Base-by-base conservation (phyloP, 2,888 invertebrate species). In the Hypsopygia costalis region DNA sequence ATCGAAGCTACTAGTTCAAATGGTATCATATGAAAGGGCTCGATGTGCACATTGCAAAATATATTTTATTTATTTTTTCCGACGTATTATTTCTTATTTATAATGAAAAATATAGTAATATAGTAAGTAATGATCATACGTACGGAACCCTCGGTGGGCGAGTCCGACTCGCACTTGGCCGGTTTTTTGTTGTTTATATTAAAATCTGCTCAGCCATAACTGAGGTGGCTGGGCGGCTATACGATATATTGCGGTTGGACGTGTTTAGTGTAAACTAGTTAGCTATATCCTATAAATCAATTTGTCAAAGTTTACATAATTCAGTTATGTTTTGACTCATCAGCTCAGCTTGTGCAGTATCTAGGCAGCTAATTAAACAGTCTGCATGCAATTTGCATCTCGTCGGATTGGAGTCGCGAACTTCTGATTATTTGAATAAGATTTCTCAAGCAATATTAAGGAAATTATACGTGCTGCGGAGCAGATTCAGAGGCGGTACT, bases 371-470 rank as follows among this genome's bases (percentile, higher is more conserved):
- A 79, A 78, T 81, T 77, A 79, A 68, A 66, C 73, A 72, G 71
- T 69, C 72, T 71, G 76, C 69, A 74, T 77, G 64, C 70, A 75
- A 81, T 80, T 80, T 75, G 73, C 78, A 81, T 81, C 69, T 67
- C 66, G 69, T 63, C 63, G 68, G 70, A 72, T 78, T 69, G 67
- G 67, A 73, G 73, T 71, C 73, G 60, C 69, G 69, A 77, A 80
- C 71, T 79, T 75, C 66, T 70, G 76, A 76, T 79, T 78, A 81
- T 79, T 78, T 77, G 75, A 78, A 80, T 80, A 73, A 77, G 76
- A 77, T 77, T 76, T 76, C 63, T 51, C 66, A 54, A 65, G 71
- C 69, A 69, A 68, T 76, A 75, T 70, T 71, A 75, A 69, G 69
- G 70, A 69, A 74, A 78, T 78, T 75, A 76, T 73, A 71, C 74